A percentile compares a stretch with the other conserved stretches of the same genome.
Conservation (phyloP, 2,888 invertebrate genomes). For the Dasypogon diadema region DNA sequence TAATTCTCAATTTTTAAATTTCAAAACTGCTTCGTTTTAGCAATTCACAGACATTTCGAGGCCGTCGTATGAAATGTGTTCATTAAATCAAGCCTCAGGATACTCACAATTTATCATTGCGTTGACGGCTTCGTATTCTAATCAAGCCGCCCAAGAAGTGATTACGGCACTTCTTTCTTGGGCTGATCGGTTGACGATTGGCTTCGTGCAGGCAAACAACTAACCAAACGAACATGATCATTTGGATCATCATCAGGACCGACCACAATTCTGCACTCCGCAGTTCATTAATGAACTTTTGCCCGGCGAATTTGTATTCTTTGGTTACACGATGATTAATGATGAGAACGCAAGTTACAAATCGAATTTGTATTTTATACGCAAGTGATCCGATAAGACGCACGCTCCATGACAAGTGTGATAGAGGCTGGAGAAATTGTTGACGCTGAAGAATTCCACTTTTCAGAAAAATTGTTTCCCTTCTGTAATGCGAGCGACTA, state of each 20-base stretch:
- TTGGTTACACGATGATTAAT: conserved; percentile 25
- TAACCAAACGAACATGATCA: conserved; percentile 42
- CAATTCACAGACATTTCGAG: no score
- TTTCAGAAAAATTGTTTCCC: no score
- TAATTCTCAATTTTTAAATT: no score
- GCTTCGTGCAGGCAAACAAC: conserved; percentile 8
- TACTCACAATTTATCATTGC: conserved; percentile 38
- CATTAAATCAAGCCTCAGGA: no score
- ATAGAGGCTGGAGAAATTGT: no score
- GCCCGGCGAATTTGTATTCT: conserved; percentile 15
- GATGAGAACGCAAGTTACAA: conserved; percentile 5
- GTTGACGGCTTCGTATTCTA: conserved; percentile 35
- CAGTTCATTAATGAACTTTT: conserved; percentile 37
- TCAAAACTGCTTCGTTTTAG: no score
- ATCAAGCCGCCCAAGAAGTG: conserved; percentile 46
- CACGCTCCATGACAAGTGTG: no score
- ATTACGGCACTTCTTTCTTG: conserved; percentile 22
- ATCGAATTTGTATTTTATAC: no score
- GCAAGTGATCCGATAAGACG: no score
- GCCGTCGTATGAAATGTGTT: no score
- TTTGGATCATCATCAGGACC: conserved; percentile 16
- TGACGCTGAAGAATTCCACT: no score
- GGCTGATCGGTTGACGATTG: not conserved
- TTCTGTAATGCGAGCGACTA: no score
- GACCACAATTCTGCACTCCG: conserved; percentile 1